Evolutionary conservation across 2,888 invertebrate species (phyloP), one percentile per base, ranked within the genome.

Genomic region (Scaptodrosophila latifasciaeformis): DNA sequence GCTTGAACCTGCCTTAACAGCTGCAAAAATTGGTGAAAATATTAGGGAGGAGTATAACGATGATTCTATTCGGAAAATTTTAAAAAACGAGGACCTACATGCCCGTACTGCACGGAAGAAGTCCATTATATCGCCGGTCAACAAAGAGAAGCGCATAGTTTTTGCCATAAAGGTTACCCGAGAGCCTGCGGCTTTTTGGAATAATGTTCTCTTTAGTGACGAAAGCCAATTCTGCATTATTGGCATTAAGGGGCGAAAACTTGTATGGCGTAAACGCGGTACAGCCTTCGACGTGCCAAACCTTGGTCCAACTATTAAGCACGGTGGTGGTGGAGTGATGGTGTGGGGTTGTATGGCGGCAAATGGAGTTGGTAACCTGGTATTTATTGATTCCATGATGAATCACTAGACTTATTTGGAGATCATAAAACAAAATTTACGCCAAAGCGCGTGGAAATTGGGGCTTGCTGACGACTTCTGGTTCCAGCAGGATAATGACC

Each of bases 311-410:
- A 52, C 57, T 0, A 49, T 66, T 1, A 66, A 63, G 29, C 44
- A 63, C 43, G 55, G 59, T 43, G 61, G 59, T 30, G 51, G 54
- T 30, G 45, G 53, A 17, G 30, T 53, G 10, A 59, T 61, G 46
- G 63, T 60, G 15, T 62, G 52, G 46, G 49, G 48, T 1, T 61
- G 49, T 50, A 56, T 63, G 61, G 54, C 57, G 6, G 54, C 54
- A n/a, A 44, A 17, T 17, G 59, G 55, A 29, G 57, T 66, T 1
- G 57, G 59, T 15, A 58, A 64, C 10, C 37, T 62, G 10, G 42
- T 29, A 3, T 62, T 58, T 19, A 62, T 59, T 2, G 61, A 51
- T 0, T 39, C 47, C 2, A 50, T 37, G 9, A 61, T 61, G 57
- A 45, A 59, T 24, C 47, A 62, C 12, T 49, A 13, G 7, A 19